A percentile compares a stretch with the other conserved stretches of the same genome.
phyloP scores from a whole-genome alignment of 1,140 invertebrate genomes.

The Tribolium castaneum region DNA sequence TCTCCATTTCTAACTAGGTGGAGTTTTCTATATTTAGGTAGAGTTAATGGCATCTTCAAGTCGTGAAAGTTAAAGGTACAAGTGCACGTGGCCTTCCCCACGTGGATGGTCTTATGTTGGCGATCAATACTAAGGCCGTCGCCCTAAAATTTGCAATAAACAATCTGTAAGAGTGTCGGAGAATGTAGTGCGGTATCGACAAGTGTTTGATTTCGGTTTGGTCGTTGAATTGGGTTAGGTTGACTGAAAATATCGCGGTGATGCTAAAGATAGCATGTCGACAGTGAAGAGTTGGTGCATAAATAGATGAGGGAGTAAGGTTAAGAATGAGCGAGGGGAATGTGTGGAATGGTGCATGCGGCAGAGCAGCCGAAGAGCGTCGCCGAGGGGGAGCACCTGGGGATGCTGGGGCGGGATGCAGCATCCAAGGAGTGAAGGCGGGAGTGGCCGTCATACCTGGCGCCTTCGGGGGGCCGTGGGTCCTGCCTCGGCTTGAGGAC shows the following conservation, averaged over 20 bases:
- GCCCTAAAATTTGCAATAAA: slow-evolving; percentile 30
- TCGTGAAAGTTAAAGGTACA: not conserved
- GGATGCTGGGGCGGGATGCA: slow-evolving; percentile 45
- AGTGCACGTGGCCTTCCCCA: slow-evolving; percentile 34
- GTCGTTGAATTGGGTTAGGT: slow-evolving; percentile 35
- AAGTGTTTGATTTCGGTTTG: slow-evolving; percentile 24
- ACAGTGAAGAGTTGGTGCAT: slow-evolving; percentile 36
- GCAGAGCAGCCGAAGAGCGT: slow-evolving; percentile 17
- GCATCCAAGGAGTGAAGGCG: slow-evolving; percentile 50
- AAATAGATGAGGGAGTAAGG: slow-evolving; percentile 41
- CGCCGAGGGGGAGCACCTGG: not conserved
- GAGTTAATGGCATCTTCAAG: not conserved
- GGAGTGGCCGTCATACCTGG: slow-evolving; percentile 68
- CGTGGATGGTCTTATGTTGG: slow-evolving; percentile 33
- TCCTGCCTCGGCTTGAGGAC: slow-evolving; percentile 94
- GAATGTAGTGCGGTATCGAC: not conserved
- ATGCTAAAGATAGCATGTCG: slow-evolving; percentile 39
- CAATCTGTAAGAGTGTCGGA: not conserved
- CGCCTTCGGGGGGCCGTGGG: slow-evolving; percentile 80
- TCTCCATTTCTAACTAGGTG: slow-evolving; percentile 10
- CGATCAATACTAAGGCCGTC: slow-evolving; percentile 34
- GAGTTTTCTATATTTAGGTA: slow-evolving; percentile 18
- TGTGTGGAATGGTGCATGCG: slow-evolving; percentile 46
- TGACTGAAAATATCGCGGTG: slow-evolving; percentile 34
- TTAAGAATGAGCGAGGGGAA: slow-evolving; percentile 35